Percentiles rank a stretch among this genome's conserved stretches.
phyloP scores from a whole-genome alignment of 2,888 invertebrate species.

The Erebia palarica region DNA sequence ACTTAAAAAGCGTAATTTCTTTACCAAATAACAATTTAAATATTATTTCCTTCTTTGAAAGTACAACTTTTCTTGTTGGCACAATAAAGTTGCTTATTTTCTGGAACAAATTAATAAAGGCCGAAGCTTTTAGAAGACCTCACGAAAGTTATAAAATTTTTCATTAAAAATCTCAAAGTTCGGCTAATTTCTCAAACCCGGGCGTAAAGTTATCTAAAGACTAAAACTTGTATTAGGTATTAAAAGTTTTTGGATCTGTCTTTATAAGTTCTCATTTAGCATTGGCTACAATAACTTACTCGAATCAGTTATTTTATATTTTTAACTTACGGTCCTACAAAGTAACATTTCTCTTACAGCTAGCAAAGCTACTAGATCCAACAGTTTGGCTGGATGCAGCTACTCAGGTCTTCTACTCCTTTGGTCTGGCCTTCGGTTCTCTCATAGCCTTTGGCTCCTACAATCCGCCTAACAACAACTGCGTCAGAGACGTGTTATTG shows the following conservation, averaged over 20 bases:
- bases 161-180: background rate
- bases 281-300: too few relatives aligned
- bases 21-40: background rate
- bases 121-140: background rate
- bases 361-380: constrained; percentile 92
- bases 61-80: background rate
- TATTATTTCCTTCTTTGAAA: background rate
- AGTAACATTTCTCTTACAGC: constrained; percentile 72
- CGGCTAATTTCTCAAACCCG: background rate
- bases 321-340: background rate
- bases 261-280: background rate
- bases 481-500: constrained; percentile 94
- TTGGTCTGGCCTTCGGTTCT: constrained; percentile 97
- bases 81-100: background rate
- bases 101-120: constrained; percentile 1
- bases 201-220: background rate
- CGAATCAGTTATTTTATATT: too few relatives aligned
- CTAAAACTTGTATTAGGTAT: background rate
- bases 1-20: background rate
- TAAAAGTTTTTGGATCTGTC: background rate
- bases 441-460: constrained; percentile 98
- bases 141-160: background rate
- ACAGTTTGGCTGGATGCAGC: constrained; percentile 98
- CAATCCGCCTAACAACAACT: constrained; percentile 97
- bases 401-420: constrained; percentile 98